A percentile compares a stretch with the other conserved stretches of the same genome.
Conservation (phyloP, 2,888 invertebrate species). For the Mythimna vitellina region DNA sequence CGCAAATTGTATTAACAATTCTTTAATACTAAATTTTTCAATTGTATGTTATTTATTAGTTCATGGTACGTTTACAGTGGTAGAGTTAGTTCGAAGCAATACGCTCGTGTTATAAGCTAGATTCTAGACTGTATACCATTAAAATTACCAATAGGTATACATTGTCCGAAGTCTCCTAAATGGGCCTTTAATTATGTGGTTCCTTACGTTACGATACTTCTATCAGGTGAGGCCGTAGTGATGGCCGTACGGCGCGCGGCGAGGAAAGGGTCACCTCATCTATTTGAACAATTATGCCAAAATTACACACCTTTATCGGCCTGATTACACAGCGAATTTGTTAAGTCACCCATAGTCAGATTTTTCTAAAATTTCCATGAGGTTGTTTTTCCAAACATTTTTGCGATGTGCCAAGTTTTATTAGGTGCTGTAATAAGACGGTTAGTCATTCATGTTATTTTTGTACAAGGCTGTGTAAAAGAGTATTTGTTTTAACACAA, state of each 20-base stretch:
- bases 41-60: neutral
- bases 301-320: constrained; percentile 36
- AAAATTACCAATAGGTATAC: neutral
- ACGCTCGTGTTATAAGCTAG: neutral
- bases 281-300: constrained; percentile 44
- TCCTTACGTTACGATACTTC: constrained; percentile 6
- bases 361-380: constrained; percentile 18
- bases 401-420: constrained; percentile 11
- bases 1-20: neutral
- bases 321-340: constrained; percentile 29
- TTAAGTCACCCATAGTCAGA: constrained; percentile 20
- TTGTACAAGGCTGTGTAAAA: constrained; percentile 2
- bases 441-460: constrained; percentile 13
- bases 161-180: neutral
- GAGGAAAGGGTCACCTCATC: constrained; percentile 19
- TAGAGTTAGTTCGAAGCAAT: neutral
- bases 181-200: neutral
- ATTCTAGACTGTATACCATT: neutral
- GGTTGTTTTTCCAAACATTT: constrained; percentile 20
- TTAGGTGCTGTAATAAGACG: constrained; percentile 3
- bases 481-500: constrained; percentile 23
- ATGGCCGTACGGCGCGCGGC: neutral
- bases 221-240: neutral
- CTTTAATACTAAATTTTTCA: neutral
- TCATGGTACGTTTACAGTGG: neutral